Evolutionary conservation across 2,888 invertebrate species (phyloP).

Genomic region (Salpingus planirostris): DNA sequence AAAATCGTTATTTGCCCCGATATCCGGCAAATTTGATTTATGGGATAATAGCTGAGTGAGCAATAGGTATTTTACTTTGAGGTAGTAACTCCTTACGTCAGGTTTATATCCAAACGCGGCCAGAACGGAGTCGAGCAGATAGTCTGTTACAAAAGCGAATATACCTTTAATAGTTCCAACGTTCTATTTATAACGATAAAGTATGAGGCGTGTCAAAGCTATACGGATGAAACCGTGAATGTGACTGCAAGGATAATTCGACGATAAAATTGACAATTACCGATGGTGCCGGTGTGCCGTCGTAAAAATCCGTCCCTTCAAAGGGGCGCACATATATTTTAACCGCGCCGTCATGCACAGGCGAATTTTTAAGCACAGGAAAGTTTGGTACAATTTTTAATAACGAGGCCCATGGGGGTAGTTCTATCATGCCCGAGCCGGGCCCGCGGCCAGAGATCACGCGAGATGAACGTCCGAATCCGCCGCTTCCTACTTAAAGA

Average conservation of each 20-base stretch:
- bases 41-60: too few species aligned
- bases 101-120: too few species aligned
- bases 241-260: background rate
- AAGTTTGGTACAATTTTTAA: slow-evolving; percentile 37
- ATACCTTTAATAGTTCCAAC: too few species aligned
- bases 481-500: slow-evolving; percentile 12
- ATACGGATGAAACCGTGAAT: too few species aligned
- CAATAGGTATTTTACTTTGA: too few species aligned
- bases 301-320: slow-evolving; percentile 18
- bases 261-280: slow-evolving; percentile 20
- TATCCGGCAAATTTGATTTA: too few species aligned
- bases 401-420: slow-evolving; percentile 34
- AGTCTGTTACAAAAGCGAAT: too few species aligned
- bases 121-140: too few species aligned
- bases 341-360: slow-evolving; percentile 26
- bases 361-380: slow-evolving; percentile 35
- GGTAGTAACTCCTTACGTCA: too few species aligned
- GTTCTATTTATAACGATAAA: too few species aligned
- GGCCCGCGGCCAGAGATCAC: slow-evolving; percentile 18
- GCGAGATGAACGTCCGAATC: slow-evolving; percentile 10
- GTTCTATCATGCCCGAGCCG: slow-evolving; percentile 29
- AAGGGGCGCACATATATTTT: slow-evolving; percentile 22
- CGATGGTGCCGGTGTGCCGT: slow-evolving; percentile 16
- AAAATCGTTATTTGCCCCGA: too few species aligned
- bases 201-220: too few species aligned